A percentile compares a stretch with the other conserved stretches of the same genome.
phyloP scores from a whole-genome alignment of 1,140 invertebrate species.

The Calycopis cecrops region DNA sequence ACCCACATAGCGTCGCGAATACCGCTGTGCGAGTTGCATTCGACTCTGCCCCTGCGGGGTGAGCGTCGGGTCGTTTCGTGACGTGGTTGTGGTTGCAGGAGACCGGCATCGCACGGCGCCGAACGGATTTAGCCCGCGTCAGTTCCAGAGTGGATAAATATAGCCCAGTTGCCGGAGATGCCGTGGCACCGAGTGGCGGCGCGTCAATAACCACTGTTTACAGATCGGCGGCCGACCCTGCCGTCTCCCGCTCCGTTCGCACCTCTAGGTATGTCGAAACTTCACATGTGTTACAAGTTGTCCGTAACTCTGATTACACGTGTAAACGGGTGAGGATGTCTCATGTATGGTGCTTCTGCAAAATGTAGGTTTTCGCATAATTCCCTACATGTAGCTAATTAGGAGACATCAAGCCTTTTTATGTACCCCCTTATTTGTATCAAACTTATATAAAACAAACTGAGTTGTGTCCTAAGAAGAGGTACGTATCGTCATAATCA shows the following conservation, averaged over 20 bases:
- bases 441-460: no score
- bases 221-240: slow-evolving; percentile 66
- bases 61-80: slow-evolving; percentile 48
- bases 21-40: slow-evolving; percentile 51
- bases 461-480: no score
- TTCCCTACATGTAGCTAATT: no score
- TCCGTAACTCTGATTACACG: slow-evolving; percentile 45
- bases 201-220: slow-evolving; percentile 70
- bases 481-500: no score
- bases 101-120: slow-evolving; percentile 62
- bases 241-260: slow-evolving; percentile 63
- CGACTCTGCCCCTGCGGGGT: slow-evolving; percentile 40
- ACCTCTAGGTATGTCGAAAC: slow-evolving; percentile 65
- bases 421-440: no score
- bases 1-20: slow-evolving; percentile 45
- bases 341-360: slow-evolving; percentile 20
- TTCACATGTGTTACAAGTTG: slow-evolving; percentile 47
- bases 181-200: slow-evolving; percentile 60
- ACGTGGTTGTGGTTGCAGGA: slow-evolving; percentile 71
- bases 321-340: slow-evolving; percentile 26
- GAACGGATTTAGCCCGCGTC: slow-evolving; percentile 69
- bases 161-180: slow-evolving; percentile 65
- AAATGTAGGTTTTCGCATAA: neutral
- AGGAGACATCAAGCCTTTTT: no score
- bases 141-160: slow-evolving; percentile 68